Evolutionary conservation across 2,797 vertebrate genomes (phyloP).

Genomic region (Psittacula derbiana): DNA sequence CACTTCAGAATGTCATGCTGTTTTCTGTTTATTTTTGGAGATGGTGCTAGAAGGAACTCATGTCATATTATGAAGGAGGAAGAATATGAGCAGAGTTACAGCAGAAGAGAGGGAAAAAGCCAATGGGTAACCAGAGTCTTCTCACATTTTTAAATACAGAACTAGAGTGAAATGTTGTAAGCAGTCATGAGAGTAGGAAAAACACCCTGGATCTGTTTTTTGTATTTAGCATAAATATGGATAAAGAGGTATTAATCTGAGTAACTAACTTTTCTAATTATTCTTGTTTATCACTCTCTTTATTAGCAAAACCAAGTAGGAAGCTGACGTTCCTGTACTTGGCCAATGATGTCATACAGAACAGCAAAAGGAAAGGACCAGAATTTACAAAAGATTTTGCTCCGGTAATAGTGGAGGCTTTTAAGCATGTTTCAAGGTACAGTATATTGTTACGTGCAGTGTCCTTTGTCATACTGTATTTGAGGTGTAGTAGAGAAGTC

Average conservation of each 20-base stretch:
- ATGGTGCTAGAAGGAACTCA: neutral
- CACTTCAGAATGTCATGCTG: neutral
- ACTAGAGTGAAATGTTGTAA: neutral
- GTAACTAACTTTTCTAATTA: neutral
- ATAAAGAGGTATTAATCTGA: neutral
- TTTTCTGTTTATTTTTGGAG: neutral
- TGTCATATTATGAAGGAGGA: neutral
- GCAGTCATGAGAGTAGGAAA: neutral
- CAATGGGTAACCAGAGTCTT: neutral
- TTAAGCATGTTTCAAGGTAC: constrained; percentile 96
- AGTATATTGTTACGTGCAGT: neutral
- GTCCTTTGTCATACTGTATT: neutral
- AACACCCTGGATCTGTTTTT: neutral
- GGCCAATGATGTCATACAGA: constrained; percentile 99
- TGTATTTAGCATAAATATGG: neutral
- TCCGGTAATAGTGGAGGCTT: constrained; percentile 93
- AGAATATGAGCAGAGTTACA: neutral
- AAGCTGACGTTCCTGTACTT: constrained; percentile 98
- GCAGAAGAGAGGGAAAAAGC: neutral
- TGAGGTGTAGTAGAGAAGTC: neutral
- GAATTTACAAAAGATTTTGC: constrained; percentile 99
- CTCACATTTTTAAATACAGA: neutral
- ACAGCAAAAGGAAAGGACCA: constrained; percentile 98
- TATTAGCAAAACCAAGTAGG: constrained; percentile 90
- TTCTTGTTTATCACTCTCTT: constrained; percentile 16